Evolutionary conservation across 2,888 invertebrate species (phyloP), one percentile per base, ranked within the genome.

Genomic region (Teleiodes luculella): DNA sequence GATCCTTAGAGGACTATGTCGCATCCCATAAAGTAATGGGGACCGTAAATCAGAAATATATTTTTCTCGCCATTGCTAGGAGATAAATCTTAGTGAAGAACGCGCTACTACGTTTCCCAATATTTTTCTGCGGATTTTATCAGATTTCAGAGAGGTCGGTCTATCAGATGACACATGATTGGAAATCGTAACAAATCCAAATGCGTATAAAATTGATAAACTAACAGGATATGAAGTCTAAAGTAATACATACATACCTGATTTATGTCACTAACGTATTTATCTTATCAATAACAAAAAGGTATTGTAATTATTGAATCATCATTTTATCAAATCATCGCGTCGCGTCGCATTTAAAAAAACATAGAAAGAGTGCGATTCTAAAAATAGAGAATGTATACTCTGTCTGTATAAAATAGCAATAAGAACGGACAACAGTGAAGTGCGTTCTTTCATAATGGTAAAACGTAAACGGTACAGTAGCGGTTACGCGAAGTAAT

Each of bases 401-500:
- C 11, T 41, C 3, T 7, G 20, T 4, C 24, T 4, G 24, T 24
- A 24, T 4, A 4, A 41, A 41, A 18, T 18, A 18, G 39, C 18
- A 18, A 18, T 41, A 41, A 14, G 20, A 18, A 39, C 16, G 14
- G 8, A 18, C 14, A 18, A 41, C 16, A 20, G 10, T n/a, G n/a
- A 43, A 28, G 24, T 43, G 43, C 43, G 24, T 43, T 28, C 6
- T 20, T 28, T 13, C 30, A 16, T 30, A 46, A 18, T 6, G 14
- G 46, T 16, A 46, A 8, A 11, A 31, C 16, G 30, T 31, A 46
- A 31, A 46, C 46, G 46, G 8, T 31, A n/a, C 48, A 16, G 48
- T 48, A 36, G 48, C 31, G 36, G 36, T 48, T 48, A 33, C 30
- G 20, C 37, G 16, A 30, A 43, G 52, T 31, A 33, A 30, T 54